Conservation (phyloP, 53 echinoderm and acorn worm genomes). For the Actinopyga echinites region DNA sequence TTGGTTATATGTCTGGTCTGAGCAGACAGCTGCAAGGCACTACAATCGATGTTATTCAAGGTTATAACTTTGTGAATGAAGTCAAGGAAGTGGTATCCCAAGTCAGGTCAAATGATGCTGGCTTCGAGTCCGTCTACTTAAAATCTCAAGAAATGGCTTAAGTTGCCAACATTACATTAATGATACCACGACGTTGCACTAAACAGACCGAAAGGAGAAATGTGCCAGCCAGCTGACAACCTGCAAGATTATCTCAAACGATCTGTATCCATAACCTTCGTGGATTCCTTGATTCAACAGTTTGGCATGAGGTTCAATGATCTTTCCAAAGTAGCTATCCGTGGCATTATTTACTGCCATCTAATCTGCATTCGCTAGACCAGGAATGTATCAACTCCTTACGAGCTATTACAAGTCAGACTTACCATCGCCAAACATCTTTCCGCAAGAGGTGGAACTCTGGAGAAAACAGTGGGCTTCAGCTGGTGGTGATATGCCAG, state of each 20-base stretch:
- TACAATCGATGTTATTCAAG: slow-evolving; percentile 20
- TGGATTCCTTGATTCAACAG: slow-evolving; percentile 26
- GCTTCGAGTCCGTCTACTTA: slow-evolving; percentile 9
- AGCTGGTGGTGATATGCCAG: too few species aligned
- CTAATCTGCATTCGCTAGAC: too few species aligned
- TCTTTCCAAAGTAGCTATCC: neutral
- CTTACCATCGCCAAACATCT: neutral
- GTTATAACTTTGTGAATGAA: slow-evolving; percentile 4
- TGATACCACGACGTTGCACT: slow-evolving; percentile 23
- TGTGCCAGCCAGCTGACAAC: neutral
- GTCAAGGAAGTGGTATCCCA: slow-evolving; percentile 7
- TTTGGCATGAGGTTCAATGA: slow-evolving; percentile 16
- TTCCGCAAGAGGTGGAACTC: neutral
- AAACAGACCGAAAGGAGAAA: slow-evolving; percentile 16
- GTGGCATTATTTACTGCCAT: neutral
- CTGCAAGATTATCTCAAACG: slow-evolving; percentile 15
- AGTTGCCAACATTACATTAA: neutral
- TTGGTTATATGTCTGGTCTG: slow-evolving; percentile 28
- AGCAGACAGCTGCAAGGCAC: slow-evolving; percentile 29
- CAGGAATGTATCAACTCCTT: too few species aligned
- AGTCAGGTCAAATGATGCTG: slow-evolving; percentile 3
- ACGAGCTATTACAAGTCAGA: neutral
- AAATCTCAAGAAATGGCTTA: slow-evolving; percentile 19
- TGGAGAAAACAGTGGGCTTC: neutral
- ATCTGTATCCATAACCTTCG: slow-evolving; percentile 17